Base-by-base conservation (phyloP, 2,888 invertebrate species). In the Brachycybe producta region DNA sequence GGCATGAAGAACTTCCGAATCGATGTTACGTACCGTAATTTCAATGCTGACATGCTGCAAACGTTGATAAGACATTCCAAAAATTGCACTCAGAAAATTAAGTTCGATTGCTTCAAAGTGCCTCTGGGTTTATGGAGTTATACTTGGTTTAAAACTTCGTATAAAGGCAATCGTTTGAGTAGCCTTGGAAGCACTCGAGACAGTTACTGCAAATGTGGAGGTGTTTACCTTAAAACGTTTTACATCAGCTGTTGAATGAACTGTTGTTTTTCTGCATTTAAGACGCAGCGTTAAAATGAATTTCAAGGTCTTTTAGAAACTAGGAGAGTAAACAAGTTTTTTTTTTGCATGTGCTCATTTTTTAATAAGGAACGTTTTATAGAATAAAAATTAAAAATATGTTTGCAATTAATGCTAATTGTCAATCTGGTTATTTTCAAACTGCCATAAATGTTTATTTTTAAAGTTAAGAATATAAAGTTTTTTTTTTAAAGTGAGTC, bases 51-150 rank as follows among this genome's bases (percentile, higher is more conserved):
- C 64, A 91, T 91, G 90, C 71, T 90, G 13, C 86, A 88, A 64
- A 87, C 87, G 61, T 70, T 90, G 53, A 84, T 90, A 51, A 84
- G 85, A 0, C 88, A 90, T 65, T 88, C 88, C 0, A 70, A 88
- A 42, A 84, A 84, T 65, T 91, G 90, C 61, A 82, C 84, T 51
- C 90, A 90, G 64, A 81, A 84, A 61, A 82, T 90, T 52, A 85
- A 84, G 61, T 91, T 88, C 61, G 88, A 90, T 61, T 91, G 90
- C 61, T 83, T 83, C 61, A 82, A 83, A 69, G 87, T 88, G 1
- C 87, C 87, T 1, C 65, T 91, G 55, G 86, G 86, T 58, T 39
- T 58, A 15, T 46, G 56, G 13, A 54, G 56, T 13, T 57, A 56
- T 45, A 59, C 60, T 1, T 59, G 58, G 59, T 56, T 60, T 52